Evolutionary conservation across 2,113 vertebrate genomes (phyloP).

Genomic region (Nicator chloris): DNA sequence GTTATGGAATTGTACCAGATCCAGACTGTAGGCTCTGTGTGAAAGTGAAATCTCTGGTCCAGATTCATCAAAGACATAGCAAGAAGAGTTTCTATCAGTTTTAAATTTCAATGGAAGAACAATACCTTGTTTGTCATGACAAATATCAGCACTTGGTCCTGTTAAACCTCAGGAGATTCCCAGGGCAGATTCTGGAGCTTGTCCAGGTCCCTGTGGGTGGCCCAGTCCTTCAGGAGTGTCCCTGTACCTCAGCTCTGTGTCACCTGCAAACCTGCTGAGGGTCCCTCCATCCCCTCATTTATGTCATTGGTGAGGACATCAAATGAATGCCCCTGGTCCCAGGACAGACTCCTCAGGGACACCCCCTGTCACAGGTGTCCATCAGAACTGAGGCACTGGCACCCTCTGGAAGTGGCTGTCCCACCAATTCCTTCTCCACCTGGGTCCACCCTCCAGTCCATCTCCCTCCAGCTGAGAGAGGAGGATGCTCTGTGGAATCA

Average conservation of each 20-base stretch:
- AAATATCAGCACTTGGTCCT: background rate
- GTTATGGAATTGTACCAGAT: background rate
- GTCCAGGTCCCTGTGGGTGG: background rate
- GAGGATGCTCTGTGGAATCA: background rate
- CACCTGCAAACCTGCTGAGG: background rate
- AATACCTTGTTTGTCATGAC: background rate
- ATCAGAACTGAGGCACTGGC: background rate
- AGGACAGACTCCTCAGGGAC: too few relatives aligned
- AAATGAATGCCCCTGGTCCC: too few relatives aligned
- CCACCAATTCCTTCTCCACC: background rate
- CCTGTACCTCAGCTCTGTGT: background rate
- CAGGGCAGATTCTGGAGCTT: background rate
- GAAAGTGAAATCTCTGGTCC: background rate
- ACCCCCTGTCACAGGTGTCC: background rate
- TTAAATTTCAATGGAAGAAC: background rate
- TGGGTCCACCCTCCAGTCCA: background rate
- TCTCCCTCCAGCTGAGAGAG: background rate
- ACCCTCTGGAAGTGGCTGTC: background rate
- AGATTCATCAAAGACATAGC: background rate
- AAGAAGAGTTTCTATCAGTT: background rate
- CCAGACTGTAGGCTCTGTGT: background rate
- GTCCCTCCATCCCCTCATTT: background rate
- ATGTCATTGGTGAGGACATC: background rate
- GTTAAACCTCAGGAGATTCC: background rate
- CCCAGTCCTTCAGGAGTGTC: background rate